Conservation (phyloP, 1,140 invertebrate genomes). For the Eriosoma lanigerum region DNA sequence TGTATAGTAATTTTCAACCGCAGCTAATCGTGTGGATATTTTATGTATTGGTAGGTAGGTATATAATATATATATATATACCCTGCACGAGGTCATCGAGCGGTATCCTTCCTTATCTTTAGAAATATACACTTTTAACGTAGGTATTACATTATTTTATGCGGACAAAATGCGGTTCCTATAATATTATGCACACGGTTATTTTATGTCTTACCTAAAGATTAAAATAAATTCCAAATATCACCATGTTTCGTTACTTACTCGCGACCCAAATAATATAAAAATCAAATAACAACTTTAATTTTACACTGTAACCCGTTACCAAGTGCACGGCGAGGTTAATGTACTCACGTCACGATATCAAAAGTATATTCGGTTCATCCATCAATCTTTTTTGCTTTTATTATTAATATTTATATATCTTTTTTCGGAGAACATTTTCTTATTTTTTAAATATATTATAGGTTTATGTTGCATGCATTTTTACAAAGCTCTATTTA, state of each 20-base stretch:
- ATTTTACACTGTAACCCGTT: conserved; percentile 15
- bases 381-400: conserved; percentile 40
- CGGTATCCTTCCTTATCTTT: neutral
- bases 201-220: neutral
- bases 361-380: conserved; percentile 36
- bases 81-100: conserved; percentile 22
- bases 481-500: neutral
- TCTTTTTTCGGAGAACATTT: neutral
- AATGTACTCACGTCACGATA: conserved; percentile 46
- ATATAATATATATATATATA: neutral
- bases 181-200: neutral
- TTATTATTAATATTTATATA: conserved; percentile 2
- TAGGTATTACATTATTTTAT: neutral
- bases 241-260: neutral
- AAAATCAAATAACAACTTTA: neutral
- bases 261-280: conserved; percentile 22
- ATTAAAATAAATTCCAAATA: neutral
- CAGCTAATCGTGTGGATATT: neutral
- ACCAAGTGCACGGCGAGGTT: conserved; percentile 44
- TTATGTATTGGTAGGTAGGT: neutral
- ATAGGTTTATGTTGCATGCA: neutral
- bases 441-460: too few relatives aligned
- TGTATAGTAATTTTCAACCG: neutral
- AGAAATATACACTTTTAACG: neutral
- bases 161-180: neutral